A percentile compares a stretch with the other conserved stretches of the same genome.
Evolutionary conservation across 2,797 vertebrate genomes (phyloP).

Genomic region (Notoglanidium macrostoma): DNA sequence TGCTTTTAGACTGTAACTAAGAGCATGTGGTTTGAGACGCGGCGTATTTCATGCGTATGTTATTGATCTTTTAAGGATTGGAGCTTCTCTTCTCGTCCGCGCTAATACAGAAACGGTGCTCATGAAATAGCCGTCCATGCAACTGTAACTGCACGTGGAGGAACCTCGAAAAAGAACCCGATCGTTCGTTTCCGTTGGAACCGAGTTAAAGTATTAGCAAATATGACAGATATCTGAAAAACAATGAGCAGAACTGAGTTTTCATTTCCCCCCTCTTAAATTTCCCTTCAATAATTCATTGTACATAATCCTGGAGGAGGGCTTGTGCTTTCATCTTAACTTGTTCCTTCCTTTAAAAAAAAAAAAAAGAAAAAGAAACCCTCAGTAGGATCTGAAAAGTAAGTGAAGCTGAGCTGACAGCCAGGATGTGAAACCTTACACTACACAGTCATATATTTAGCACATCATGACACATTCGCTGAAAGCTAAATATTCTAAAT

Average conservation of each 20-base stretch:
- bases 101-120: constrained; percentile 20
- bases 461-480: constrained; percentile 16
- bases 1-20: background rate
- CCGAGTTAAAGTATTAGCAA: constrained; percentile 56
- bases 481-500: constrained; percentile 34
- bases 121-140: constrained; percentile 41
- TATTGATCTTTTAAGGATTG: constrained; percentile 16
- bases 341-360: constrained; percentile 39
- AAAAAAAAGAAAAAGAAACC: background rate
- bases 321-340: constrained; percentile 58
- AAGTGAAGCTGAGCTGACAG: constrained; percentile 45
- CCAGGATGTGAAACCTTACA: constrained; percentile 37
- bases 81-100: constrained; percentile 15
- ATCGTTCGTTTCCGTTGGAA: constrained; percentile 50
- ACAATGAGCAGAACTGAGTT: constrained; percentile 57
- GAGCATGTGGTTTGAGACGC: background rate
- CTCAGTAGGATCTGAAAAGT: constrained; percentile 30
- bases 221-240: constrained; percentile 60
- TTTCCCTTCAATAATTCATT: constrained; percentile 61
- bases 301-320: constrained; percentile 55
- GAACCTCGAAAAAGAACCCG: constrained; percentile 36
- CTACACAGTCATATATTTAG: constrained; percentile 46
- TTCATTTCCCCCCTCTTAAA: constrained; percentile 33
- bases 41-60: background rate
- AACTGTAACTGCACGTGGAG: constrained; percentile 5